Evolutionary conservation across 1,140 invertebrate genomes (phyloP).

Genomic region (Achroia grisella): DNA sequence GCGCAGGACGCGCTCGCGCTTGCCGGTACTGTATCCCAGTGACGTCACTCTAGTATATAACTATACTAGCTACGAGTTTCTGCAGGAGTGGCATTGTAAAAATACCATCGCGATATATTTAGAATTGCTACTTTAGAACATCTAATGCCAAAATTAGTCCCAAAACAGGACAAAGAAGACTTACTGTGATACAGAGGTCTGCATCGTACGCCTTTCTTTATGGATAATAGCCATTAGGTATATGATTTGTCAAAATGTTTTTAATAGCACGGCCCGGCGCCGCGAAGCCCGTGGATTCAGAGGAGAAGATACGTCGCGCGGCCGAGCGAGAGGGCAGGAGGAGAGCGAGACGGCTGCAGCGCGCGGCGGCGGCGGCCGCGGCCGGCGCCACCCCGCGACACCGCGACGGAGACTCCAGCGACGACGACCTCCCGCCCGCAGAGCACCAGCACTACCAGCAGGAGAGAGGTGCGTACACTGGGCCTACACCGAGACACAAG

Average conservation of each 20-base stretch:
- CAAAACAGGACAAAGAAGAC: no score
- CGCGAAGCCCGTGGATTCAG: slow-evolving; percentile 44
- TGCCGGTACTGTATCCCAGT: no score
- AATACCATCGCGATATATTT: no score
- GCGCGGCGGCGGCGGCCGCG: slow-evolving; percentile 29
- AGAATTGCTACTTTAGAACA: no score
- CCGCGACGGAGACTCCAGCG: slow-evolving; percentile 96
- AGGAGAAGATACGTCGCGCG: slow-evolving; percentile 83
- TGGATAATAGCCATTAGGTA: no score
- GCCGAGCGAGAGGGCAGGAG: slow-evolving; percentile 93
- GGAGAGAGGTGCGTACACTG: slow-evolving; percentile 29
- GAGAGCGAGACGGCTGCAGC: slow-evolving; percentile 78
- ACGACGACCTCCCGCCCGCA: slow-evolving; percentile 94
- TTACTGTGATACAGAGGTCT: no score
- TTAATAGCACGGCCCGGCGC: slow-evolving; percentile 19
- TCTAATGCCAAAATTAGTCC: no score
- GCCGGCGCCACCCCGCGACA: slow-evolving; percentile 75
- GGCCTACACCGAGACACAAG: background rate
- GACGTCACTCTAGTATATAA: background rate
- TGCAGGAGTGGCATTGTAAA: slow-evolving; percentile 17
- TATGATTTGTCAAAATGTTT: background rate
- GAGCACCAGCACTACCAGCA: slow-evolving; percentile 75
- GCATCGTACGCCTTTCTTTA: no score
- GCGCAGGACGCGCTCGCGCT: slow-evolving; percentile 88
- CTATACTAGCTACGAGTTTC: background rate